Evolutionary conservation across 2,113 vertebrate species (phyloP).

Genomic region (Vidua macroura): DNA sequence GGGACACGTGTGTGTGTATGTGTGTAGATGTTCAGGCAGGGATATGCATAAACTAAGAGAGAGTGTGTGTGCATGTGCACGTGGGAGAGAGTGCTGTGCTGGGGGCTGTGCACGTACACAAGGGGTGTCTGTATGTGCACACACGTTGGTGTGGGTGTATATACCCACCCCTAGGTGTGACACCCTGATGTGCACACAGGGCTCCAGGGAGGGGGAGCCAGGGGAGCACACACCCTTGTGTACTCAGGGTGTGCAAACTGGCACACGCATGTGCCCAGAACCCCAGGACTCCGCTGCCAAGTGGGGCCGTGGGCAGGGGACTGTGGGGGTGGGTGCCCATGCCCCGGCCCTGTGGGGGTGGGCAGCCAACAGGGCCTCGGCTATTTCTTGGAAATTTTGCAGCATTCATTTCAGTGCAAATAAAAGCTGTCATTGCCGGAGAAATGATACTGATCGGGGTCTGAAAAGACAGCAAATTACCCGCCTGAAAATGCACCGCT

Average conservation of each 20-base stretch:
- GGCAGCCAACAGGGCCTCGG: constrained; percentile 71
- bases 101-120: rapidly evolving
- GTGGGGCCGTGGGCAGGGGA: rapidly evolving
- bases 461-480: constrained; percentile 84
- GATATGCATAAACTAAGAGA: not conserved
- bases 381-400: constrained; percentile 82
- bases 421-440: constrained; percentile 82
- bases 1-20: rapidly evolving
- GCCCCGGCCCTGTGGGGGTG: constrained; percentile 28
- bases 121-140: not conserved
- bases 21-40: not conserved
- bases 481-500: constrained; percentile 75
- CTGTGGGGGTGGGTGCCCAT: not conserved
- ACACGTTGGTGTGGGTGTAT: too few species aligned
- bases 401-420: constrained; percentile 81
- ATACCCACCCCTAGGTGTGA: not conserved
- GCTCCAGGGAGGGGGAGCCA: not conserved
- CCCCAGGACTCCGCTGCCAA: not conserved
- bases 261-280: not conserved
- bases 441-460: constrained; percentile 83
- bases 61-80: not conserved
- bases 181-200: rapidly evolving
- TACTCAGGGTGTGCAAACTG: not conserved
- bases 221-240: not conserved
- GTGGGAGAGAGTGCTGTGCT: not conserved